These are phyloP conservation scores for Enteromius mattozi DNA, from an alignment of 2,797 vertebrate genomes.

Conservation along the genomic window DNA sequence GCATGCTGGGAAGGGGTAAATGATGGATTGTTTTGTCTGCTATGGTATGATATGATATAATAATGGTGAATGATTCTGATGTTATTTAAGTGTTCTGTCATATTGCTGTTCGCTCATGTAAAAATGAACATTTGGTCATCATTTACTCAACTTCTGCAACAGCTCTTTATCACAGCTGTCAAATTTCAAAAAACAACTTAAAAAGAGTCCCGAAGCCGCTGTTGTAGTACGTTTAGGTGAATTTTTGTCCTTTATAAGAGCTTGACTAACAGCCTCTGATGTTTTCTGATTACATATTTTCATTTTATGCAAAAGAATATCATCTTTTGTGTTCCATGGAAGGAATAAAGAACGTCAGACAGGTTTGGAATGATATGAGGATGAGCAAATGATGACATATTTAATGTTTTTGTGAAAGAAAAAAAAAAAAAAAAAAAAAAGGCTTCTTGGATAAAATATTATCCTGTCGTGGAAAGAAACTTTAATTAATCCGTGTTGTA, in stretches of 20 bases:
- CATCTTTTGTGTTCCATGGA: neutral
- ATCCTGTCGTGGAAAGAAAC: conserved; percentile 3
- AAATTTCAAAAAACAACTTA: neutral
- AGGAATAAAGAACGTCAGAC: neutral
- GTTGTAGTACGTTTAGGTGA: no score
- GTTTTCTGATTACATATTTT: neutral
- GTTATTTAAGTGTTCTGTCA: neutral
- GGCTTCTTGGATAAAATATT: neutral
- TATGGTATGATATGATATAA: conserved; percentile 25
- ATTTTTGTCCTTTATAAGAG: neutral
- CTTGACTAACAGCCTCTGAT: neutral
- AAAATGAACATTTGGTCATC: neutral
- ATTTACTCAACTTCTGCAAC: conserved; percentile 21
- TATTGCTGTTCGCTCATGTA: neutral
- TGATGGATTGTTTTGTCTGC: conserved; percentile 8
- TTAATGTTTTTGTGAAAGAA: neutral
- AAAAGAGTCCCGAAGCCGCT: no score
- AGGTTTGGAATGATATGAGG: neutral
- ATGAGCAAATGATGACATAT: conserved; percentile 18
- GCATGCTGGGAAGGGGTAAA: conserved; percentile 27
- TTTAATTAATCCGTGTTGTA: neutral
- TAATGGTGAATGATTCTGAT: conserved; percentile 27
- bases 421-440: neutral
- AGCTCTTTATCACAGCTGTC: neutral
- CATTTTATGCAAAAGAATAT: neutral